phyloP scores from a whole-genome alignment of 2,113 vertebrate species.

The Notarius quadriscutis region DNA sequence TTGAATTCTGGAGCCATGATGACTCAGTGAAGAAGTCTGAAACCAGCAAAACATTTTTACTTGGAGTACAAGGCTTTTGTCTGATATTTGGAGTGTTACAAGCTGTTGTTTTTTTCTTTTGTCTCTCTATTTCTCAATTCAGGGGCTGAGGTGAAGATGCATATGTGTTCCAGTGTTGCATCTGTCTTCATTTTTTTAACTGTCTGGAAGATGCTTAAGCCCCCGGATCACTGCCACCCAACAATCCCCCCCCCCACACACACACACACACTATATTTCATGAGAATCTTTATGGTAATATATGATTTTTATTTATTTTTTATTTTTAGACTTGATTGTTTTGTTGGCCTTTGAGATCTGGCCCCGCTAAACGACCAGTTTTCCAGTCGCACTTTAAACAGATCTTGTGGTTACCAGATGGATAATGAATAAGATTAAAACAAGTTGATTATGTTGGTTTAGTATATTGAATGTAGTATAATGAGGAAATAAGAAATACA shows the following conservation, averaged over 20 bases:
- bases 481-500: background rate
- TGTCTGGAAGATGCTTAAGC: slow-evolving; percentile 69
- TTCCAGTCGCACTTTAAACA: background rate
- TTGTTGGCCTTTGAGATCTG: slow-evolving; percentile 6
- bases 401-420: slow-evolving; percentile 15
- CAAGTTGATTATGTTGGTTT: background rate
- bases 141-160: slow-evolving; percentile 59
- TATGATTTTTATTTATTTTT: background rate
- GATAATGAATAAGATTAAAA: background rate
- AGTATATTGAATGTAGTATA: background rate
- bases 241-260: slow-evolving; percentile 1
- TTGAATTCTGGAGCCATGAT: background rate
- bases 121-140: slow-evolving; percentile 59
- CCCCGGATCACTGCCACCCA: slow-evolving; percentile 44
- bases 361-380: background rate
- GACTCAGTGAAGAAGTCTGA: background rate
- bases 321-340: background rate
- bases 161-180: slow-evolving; percentile 44
- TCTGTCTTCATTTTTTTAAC: slow-evolving; percentile 70
- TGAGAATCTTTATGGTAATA: background rate
- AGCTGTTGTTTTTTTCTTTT: slow-evolving; percentile 27
- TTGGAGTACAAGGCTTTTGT: slow-evolving; percentile 3
- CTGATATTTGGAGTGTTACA: slow-evolving; percentile 43
- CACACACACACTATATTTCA: background rate
- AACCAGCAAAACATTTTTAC: background rate